Evolutionary conservation across 2,797 vertebrate genomes (phyloP).

Genomic region (Eutrigla gurnardus): DNA sequence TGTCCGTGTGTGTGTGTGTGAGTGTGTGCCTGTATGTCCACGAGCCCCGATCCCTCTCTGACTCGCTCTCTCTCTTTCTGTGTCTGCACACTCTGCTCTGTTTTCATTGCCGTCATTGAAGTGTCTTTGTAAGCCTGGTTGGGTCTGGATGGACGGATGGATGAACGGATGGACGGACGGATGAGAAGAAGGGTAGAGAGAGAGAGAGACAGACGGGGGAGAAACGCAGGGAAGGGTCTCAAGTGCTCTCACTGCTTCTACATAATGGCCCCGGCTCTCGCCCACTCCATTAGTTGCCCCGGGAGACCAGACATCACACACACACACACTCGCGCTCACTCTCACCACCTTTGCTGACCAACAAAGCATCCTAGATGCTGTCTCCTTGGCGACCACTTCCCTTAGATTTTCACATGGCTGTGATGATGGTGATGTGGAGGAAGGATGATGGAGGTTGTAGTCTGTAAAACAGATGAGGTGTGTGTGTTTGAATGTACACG

Average conservation of each 20-base stretch:
- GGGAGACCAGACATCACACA: conserved; percentile 91
- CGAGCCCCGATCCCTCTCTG: conserved; percentile 33
- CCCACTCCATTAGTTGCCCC: conserved; percentile 99
- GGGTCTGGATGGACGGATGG: conserved; percentile 63
- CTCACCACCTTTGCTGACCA: conserved; percentile 85
- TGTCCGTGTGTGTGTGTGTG: conserved; percentile 18
- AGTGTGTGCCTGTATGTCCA: conserved; percentile 35
- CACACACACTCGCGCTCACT: conserved; percentile 53
- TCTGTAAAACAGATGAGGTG: conserved; percentile 32
- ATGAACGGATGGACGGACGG: conserved; percentile 31
- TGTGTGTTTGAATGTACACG: conserved; percentile 20
- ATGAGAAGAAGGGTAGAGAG: conserved; percentile 33
- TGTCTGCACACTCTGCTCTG: conserved; percentile 66
- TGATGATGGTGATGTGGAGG: conserved; percentile 47
- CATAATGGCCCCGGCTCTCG: conserved; percentile 96
- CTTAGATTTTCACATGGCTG: conserved; percentile 81
- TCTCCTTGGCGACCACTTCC: conserved; percentile 89
- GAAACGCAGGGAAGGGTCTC: conserved; percentile 81
- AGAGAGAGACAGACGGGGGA: conserved; percentile 42
- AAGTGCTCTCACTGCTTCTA: conserved; percentile 93
- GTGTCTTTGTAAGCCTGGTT: conserved; percentile 81
- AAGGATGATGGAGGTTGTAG: conserved; percentile 55
- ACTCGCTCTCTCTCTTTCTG: not conserved
- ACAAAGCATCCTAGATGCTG: conserved; percentile 92
- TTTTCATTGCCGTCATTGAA: conserved; percentile 83